Conservation (phyloP, 2,797 vertebrate species). For the Erithacus rubecula region DNA sequence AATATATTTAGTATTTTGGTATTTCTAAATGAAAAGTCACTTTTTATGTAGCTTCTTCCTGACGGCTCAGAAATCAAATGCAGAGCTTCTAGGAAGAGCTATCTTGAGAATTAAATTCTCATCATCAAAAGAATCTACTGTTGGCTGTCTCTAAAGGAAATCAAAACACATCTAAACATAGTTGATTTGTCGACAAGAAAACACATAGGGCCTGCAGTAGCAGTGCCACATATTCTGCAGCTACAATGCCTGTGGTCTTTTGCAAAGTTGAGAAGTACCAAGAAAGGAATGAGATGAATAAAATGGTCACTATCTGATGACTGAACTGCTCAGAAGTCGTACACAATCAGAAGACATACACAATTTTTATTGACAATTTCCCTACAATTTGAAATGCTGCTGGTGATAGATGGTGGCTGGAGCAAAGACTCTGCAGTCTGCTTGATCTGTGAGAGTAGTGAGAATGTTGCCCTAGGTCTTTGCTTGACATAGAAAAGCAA, state of each 20-base stretch:
- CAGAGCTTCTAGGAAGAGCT: neutral
- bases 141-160: constrained; percentile 7
- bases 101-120: neutral
- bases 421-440: neutral
- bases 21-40: neutral
- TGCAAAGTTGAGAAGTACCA: neutral
- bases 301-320: constrained; percentile 37
- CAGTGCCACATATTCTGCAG: neutral
- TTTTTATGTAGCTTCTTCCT: neutral
- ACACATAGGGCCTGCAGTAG: neutral
- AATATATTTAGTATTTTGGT: neutral
- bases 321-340: constrained; percentile 49
- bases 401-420: constrained; percentile 44
- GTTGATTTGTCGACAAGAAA: neutral
- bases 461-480: constrained; percentile 59
- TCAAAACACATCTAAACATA: constrained; percentile 29
- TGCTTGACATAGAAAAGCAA: constrained; percentile 44
- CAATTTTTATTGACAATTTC: constrained; percentile 55
- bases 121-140: neutral
- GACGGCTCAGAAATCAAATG: neutral
- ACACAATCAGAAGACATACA: constrained; percentile 11
- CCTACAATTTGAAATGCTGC: constrained; percentile 33
- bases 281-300: constrained; percentile 35
- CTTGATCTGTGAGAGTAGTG: constrained; percentile 26
- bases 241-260: constrained; percentile 11